Conservation (phyloP, 2,113 vertebrate genomes). For the Oreochromis tanganicae region DNA sequence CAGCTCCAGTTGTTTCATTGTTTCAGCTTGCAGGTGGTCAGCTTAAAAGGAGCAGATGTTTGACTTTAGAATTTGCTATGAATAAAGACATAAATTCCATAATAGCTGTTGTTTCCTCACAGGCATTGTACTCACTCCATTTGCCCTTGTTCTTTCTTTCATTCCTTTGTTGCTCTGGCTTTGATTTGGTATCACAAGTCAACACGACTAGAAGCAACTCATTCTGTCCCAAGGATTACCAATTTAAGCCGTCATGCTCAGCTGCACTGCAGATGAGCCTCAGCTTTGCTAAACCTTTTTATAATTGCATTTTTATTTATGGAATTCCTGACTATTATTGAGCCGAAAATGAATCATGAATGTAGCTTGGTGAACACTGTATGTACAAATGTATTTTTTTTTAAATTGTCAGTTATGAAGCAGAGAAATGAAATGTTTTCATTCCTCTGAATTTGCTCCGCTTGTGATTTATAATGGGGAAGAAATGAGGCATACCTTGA, state of each 20-base stretch:
- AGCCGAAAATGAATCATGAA: neutral
- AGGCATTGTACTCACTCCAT: neutral
- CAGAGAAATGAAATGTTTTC: neutral
- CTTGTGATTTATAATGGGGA: neutral
- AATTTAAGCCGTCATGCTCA: constrained; percentile 49
- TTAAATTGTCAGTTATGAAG: neutral
- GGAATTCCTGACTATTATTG: constrained; percentile 10
- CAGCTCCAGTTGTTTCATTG: neutral
- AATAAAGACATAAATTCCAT: neutral
- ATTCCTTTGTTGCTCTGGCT: constrained; percentile 1
- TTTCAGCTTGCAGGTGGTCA: neutral
- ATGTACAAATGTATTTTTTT: neutral
- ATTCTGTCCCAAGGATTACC: constrained; percentile 52
- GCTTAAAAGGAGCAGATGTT: neutral
- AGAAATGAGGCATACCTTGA: neutral
- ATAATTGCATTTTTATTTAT: constrained; percentile 62
- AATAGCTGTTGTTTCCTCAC: neutral
- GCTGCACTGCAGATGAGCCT: constrained; percentile 43
- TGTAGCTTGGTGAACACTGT: neutral
- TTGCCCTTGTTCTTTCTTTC: neutral
- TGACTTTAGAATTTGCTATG: neutral
- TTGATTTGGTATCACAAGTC: constrained; percentile 43
- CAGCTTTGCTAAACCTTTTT: constrained; percentile 45
- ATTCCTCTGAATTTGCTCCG: neutral
- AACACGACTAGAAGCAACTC: constrained; percentile 40